Evolutionary conservation across 2,797 vertebrate species (phyloP).

Genomic region (Malurus leucopterus): DNA sequence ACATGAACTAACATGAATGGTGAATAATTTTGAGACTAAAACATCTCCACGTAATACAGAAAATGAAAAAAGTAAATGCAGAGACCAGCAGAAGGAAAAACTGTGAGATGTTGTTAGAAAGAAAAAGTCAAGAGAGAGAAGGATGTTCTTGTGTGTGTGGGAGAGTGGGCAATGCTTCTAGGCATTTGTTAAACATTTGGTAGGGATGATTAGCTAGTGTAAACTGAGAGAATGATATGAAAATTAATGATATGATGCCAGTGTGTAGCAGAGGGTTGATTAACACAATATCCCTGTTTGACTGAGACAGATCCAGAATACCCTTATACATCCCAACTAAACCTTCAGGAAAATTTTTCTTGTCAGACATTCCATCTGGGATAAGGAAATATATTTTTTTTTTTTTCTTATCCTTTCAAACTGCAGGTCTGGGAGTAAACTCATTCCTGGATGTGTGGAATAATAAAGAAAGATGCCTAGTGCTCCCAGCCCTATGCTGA

Average conservation of each 20-base stretch:
- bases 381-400: not conserved
- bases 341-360: not conserved
- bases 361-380: not conserved
- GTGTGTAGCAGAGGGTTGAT: not conserved
- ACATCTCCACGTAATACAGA: not conserved
- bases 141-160: not conserved
- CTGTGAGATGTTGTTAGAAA: not conserved
- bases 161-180: not conserved
- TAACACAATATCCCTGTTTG: not conserved
- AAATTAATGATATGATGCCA: conserved; percentile 6
- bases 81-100: not conserved
- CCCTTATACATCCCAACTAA: not conserved
- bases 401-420: not conserved
- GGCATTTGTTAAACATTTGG: conserved; percentile 34
- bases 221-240: conserved; percentile 16
- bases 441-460: not conserved
- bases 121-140: not conserved
- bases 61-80: not conserved
- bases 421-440: not conserved
- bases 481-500: not conserved
- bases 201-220: conserved; percentile 10
- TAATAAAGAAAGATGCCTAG: not conserved
- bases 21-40: not conserved
- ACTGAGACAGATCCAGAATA: not conserved
- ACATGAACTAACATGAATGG: not conserved